Conservation (phyloP, 1,140 invertebrate genomes). For the Orius laevigatus region DNA sequence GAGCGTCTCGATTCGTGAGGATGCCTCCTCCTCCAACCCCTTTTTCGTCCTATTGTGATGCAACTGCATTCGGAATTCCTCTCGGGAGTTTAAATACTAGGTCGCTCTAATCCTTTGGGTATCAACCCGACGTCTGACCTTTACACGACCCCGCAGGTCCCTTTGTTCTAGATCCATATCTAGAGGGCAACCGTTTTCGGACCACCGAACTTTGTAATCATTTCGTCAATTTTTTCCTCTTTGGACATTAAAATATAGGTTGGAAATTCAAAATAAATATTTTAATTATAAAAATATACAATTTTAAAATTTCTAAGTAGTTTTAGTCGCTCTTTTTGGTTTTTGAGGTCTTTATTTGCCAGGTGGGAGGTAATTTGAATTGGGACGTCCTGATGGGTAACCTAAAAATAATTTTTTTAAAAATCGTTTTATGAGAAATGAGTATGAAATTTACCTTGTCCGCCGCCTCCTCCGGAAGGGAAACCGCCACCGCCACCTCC, state of each 20-base stretch:
- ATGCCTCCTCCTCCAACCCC: too few species aligned
- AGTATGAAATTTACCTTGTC: neutral
- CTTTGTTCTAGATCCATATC: too few species aligned
- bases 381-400: neutral
- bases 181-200: too few species aligned
- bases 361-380: conserved; percentile 6
- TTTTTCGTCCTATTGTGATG: too few species aligned
- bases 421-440: neutral
- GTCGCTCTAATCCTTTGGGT: too few species aligned
- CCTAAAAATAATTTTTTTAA: neutral
- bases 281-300: neutral
- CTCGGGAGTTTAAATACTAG: too few species aligned
- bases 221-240: neutral
- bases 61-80: too few species aligned
- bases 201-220: neutral
- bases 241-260: neutral
- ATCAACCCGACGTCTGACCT: too few species aligned
- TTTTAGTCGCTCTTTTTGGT: neutral
- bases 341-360: conserved; percentile 8
- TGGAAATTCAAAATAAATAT: neutral
- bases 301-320: neutral
- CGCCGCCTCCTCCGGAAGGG: conserved; percentile 7
- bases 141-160: too few species aligned
- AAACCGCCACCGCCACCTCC: conserved; percentile 3
- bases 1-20: too few species aligned